Conservation (phyloP, 2,113 vertebrate species). For the Chaetops frenatus region DNA sequence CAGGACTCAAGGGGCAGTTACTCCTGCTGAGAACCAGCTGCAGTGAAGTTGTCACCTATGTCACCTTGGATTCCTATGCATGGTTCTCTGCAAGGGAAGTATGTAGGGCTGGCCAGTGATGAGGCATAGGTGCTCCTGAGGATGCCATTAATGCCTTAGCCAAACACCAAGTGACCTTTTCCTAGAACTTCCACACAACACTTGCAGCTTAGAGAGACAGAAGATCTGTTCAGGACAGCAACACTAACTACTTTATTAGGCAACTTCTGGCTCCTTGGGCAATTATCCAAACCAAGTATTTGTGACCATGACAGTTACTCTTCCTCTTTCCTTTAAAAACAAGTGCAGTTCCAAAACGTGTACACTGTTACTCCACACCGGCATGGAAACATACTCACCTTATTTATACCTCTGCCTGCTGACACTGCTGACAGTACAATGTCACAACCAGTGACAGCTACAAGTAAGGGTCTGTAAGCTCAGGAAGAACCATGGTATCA, state of each 20-base stretch:
- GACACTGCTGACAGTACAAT: neutral
- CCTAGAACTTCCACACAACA: conserved; percentile 65
- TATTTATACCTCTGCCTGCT: conserved; percentile 18
- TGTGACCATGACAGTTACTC: conserved; percentile 74
- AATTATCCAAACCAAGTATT: conserved; percentile 69
- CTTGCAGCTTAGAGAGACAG: conserved; percentile 57
- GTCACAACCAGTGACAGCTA: neutral
- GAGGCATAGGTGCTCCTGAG: conserved; percentile 61
- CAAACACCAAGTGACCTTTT: conserved; percentile 71
- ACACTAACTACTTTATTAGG: conserved; percentile 69
- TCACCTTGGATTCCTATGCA: neutral
- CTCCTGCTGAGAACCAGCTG: neutral
- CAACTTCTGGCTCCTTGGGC: conserved; percentile 59
- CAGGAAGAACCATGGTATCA: neutral
- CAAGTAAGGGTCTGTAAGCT: neutral
- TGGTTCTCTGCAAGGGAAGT: neutral
- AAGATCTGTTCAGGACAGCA: conserved; percentile 65
- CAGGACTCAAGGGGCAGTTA: neutral
- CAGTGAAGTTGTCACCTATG: neutral
- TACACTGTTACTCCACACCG: conserved; percentile 39
- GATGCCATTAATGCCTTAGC: conserved; percentile 65
- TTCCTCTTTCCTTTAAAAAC: conserved; percentile 72
- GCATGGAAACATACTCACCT: neutral
- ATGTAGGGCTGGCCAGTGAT: conserved; percentile 7
- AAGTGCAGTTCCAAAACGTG: conserved; percentile 51